Conservation (phyloP, 64 coral and sea anemone species). For the Pachyseris speciosa region DNA sequence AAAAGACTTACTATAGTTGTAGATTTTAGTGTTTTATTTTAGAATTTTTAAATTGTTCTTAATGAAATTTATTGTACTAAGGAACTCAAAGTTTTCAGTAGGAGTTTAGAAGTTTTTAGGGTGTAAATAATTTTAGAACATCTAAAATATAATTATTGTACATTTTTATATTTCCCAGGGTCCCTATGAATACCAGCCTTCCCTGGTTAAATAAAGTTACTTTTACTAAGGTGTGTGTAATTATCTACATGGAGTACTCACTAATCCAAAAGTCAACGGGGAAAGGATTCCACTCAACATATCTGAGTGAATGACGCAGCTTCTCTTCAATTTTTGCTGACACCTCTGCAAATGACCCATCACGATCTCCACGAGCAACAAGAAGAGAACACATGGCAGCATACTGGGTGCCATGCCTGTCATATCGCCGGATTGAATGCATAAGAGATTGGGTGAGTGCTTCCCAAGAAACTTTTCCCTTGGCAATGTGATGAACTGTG, state of each 20-base stretch:
- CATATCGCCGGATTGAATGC: conserved; percentile 78
- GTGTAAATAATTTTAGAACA: no score
- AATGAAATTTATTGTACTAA: no score
- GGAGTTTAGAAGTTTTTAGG: no score
- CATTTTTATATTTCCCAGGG: no score
- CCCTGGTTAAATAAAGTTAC: no score
- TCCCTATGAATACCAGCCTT: no score
- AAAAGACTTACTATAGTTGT: no score
- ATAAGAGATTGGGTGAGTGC: conserved; percentile 72
- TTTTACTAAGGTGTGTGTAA: background rate
- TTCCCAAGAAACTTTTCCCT: conserved; percentile 79
- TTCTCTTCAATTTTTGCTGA: conserved; percentile 81
- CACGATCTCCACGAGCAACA: conserved; percentile 76
- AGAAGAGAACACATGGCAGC: conserved; percentile 78
- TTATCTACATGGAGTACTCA: conserved; percentile 15
- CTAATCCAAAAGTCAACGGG: conserved; percentile 95
- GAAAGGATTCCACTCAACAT: conserved; percentile 88
- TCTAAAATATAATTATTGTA: no score
- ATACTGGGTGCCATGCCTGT: conserved; percentile 68
- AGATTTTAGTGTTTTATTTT: no score
- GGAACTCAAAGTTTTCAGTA: no score
- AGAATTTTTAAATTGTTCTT: no score
- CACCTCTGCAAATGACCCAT: conserved; percentile 75
- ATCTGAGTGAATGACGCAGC: conserved; percentile 65
- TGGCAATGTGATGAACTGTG: conserved; percentile 73